These are phyloP conservation scores for Coreius guichenoti DNA, from an alignment of 2,797 vertebrate genomes.

Conservation along the genomic window DNA sequence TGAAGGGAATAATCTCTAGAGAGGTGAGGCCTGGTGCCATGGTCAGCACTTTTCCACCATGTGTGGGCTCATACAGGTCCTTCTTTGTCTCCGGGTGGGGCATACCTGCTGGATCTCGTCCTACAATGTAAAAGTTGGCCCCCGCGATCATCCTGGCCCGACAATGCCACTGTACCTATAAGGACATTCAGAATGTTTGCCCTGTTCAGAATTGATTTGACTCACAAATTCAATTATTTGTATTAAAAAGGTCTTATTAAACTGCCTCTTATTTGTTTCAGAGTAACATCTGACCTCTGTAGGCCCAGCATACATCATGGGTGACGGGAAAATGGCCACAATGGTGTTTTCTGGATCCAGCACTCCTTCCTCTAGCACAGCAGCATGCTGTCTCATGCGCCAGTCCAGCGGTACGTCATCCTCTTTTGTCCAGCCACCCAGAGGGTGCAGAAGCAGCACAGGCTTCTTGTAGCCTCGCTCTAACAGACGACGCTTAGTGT, in stretches of 20 bases:
- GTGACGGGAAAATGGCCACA: slow-evolving; percentile 95
- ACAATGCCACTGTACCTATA: slow-evolving; percentile 98
- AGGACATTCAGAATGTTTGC: neutral
- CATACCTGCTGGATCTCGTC: slow-evolving; percentile 97
- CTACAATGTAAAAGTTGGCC: slow-evolving; percentile 97
- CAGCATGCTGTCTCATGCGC: slow-evolving; percentile 86
- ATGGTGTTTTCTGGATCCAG: slow-evolving; percentile 88
- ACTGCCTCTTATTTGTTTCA: neutral
- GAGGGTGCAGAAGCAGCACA: slow-evolving; percentile 84
- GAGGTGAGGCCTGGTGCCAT: slow-evolving; percentile 98
- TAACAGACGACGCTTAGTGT: slow-evolving; percentile 88
- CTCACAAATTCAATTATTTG: neutral
- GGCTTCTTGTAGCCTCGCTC: slow-evolving; percentile 89
- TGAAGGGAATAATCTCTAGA: slow-evolving; percentile 97
- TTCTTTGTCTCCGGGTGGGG: slow-evolving; percentile 92
- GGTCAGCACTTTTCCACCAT: slow-evolving; percentile 92
- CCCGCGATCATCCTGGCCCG: slow-evolving; percentile 93
- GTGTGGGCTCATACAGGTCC: slow-evolving; percentile 93
- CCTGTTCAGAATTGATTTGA: neutral
- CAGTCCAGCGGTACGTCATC: slow-evolving; percentile 85
- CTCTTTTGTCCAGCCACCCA: slow-evolving; percentile 89
- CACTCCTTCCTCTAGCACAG: slow-evolving; percentile 84
- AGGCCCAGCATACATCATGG: slow-evolving; percentile 97
- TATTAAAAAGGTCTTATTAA: neutral
- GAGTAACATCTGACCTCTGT: slow-evolving; percentile 85